Evolutionary conservation across 2,113 vertebrate genomes (phyloP).

Genomic region (Corynorhinus townsendii): DNA sequence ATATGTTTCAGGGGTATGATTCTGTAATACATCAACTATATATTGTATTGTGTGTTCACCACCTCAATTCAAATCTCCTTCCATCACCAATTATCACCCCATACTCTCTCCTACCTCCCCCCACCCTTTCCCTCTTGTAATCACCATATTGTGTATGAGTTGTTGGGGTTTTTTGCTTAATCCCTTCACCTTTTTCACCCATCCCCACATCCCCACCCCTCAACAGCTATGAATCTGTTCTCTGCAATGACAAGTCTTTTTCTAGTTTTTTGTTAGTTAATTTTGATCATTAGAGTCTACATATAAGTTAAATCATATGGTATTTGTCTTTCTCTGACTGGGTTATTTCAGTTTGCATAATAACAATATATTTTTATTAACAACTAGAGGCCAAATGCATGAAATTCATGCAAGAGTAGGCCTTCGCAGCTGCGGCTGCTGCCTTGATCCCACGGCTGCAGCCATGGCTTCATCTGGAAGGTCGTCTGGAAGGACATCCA

Average conservation of each 20-base stretch:
- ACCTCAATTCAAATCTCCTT: neutral
- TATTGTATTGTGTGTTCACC: neutral
- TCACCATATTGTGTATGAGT: neutral
- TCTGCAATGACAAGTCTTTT: neutral
- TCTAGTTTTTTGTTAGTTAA: neutral
- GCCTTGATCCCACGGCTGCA: too few species aligned
- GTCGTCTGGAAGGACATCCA: too few species aligned
- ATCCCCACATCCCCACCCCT: neutral
- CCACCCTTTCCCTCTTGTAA: neutral
- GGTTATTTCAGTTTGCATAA: neutral
- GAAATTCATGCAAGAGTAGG: too few species aligned
- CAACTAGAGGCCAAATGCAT: neutral
- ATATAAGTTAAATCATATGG: neutral
- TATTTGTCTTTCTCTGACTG: neutral
- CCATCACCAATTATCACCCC: neutral
- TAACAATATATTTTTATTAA: neutral
- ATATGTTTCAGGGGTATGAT: neutral
- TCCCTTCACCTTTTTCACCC: neutral
- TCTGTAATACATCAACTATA: neutral
- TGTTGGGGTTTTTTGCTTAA: neutral
- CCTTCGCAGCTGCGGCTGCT: too few species aligned
- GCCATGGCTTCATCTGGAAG: too few species aligned
- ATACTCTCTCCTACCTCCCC: neutral
- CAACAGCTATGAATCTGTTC: neutral
- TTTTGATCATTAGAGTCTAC: neutral